Evolutionary conservation across 2,888 invertebrate species (phyloP), one percentile per base, ranked within the genome.

Genomic region (Phania funesta): DNA sequence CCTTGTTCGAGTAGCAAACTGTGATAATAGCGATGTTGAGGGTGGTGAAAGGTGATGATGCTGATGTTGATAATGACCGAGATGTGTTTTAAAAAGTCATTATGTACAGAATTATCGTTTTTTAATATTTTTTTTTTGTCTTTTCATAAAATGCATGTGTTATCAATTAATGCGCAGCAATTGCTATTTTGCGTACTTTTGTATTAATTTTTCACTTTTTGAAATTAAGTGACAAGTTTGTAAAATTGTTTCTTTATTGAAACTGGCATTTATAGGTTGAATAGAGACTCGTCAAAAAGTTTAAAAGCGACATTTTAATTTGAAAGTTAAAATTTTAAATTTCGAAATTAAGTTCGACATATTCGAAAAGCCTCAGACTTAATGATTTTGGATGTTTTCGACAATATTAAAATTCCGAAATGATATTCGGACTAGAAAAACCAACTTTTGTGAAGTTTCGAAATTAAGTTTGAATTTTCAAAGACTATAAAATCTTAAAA

Each of bases 31-130:
- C 29, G 13, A 29, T 56, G 32, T 20, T 32, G 22, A 22, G 46
- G 62, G 13, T 52, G 13, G 16, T 41, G 52, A 64, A 44, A 32
- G 50, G 50, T n/a, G 50, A 29, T 24, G 20, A 16, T 24, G 41
- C 18, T 11, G 22, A 48, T 22, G 20, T 18, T 11, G 22, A 48
- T 22, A n/a, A 24, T 46, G 48, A 24, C 16, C 8, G 16, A 24
- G 54, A 44, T 60, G 67, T 65, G 16, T 52, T 76, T 76, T 44
- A 60, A 58, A 58, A 68, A 76, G 52, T 54, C 68, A 68, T 76
- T 62, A 46, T 20, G 5, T 13, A 56, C 65, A 16, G 16, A 4
- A 13, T 46, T 11, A 11, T 32, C 20, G 29, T 32, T 50, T 35
- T 38, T 52, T 41, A 26, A 7, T 35, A 6, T 38, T 41, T 3